Percentiles rank a stretch among this genome's conserved stretches.
phyloP scores from a whole-genome alignment of 2,113 vertebrate species.

The Cebus imitator region DNA sequence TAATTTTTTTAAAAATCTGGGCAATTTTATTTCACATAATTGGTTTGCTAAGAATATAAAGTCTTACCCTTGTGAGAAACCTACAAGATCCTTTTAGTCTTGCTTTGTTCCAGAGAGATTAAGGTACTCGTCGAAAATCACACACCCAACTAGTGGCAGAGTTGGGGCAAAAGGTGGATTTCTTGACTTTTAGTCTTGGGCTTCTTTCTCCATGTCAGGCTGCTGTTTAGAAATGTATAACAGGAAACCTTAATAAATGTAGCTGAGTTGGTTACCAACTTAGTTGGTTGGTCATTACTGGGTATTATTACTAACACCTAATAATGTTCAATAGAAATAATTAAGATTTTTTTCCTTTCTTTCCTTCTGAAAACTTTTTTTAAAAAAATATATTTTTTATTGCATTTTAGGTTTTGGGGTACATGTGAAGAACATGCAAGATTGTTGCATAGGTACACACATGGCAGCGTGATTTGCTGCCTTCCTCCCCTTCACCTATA shows the following conservation, averaged over 20 bases:
- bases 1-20: not conserved
- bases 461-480: no score
- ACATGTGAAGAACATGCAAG: no score
- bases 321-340: conserved; percentile 14
- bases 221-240: not conserved
- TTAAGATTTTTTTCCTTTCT: not conserved
- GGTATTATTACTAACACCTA: not conserved
- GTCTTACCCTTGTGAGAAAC: conserved; percentile 14
- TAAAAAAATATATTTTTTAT: no score
- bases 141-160: not conserved
- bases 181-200: not conserved
- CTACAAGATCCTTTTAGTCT: conserved; percentile 27
- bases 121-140: not conserved
- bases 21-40: conserved; percentile 12
- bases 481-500: no score
- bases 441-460: no score
- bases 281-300: no score
- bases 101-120: conserved; percentile 33
- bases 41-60: not conserved
- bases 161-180: not conserved
- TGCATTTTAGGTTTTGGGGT: no score
- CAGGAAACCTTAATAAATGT: not conserved
- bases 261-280: not conserved
- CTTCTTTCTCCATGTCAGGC: not conserved
- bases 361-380: not conserved